Conservation (phyloP, 2,888 invertebrate species). For the Epirrhoe alternata region DNA sequence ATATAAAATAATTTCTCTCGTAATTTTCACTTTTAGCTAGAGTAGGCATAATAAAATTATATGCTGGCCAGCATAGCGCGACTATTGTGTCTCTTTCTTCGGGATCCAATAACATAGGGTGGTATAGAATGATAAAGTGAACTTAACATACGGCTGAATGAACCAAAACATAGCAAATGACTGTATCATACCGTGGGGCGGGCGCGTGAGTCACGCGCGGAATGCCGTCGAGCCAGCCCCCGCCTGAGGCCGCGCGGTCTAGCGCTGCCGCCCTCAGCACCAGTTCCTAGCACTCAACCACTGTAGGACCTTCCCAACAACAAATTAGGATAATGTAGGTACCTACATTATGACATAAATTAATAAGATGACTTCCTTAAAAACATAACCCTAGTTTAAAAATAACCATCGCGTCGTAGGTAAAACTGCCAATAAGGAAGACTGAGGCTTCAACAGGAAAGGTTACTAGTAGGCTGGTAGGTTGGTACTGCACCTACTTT, state of each 20-base stretch:
- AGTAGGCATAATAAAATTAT: too few relatives aligned
- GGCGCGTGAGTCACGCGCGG: conserved; percentile 59
- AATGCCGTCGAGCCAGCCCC: conserved; percentile 62
- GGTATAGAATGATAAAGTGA: too few relatives aligned
- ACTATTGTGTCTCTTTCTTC: too few relatives aligned
- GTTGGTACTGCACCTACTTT: too few relatives aligned
- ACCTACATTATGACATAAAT: too few relatives aligned
- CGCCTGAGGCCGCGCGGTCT: conserved; percentile 27
- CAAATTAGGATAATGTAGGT: too few relatives aligned
- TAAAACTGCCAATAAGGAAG: not conserved
- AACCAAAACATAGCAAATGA: not conserved
- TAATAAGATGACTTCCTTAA: too few relatives aligned
- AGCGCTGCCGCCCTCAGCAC: conserved; percentile 10
- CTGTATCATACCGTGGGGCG: conserved; percentile 46
- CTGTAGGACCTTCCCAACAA: too few relatives aligned
- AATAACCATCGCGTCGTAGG: not conserved
- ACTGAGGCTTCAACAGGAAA: not conserved
- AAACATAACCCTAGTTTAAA: not conserved
- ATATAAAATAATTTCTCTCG: too few relatives aligned
- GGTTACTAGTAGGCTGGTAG: not conserved
- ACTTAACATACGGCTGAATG: not conserved
- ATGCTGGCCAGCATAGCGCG: too few relatives aligned
- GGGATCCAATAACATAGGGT: too few relatives aligned
- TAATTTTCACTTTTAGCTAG: too few relatives aligned
- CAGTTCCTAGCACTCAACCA: not conserved